Conservation (phyloP, 2,113 vertebrate genomes). For the Corythoichthys haematopterus region DNA sequence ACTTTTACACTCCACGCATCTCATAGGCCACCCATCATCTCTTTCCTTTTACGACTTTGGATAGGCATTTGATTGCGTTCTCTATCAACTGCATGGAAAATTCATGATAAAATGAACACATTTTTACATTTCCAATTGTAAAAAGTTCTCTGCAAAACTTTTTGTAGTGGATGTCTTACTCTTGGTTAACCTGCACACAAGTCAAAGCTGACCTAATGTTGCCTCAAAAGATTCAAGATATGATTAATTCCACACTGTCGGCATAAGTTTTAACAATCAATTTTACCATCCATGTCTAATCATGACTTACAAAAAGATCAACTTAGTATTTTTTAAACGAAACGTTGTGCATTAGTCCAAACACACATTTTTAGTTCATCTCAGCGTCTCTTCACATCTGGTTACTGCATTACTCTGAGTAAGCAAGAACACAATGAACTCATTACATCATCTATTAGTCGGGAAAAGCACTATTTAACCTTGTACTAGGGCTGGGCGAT, state of each 20-base stretch:
- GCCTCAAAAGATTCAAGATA: neutral
- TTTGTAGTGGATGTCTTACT: neutral
- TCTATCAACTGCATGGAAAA: neutral
- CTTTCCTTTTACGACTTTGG: too few relatives aligned
- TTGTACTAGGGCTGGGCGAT: too few relatives aligned
- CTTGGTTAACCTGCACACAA: neutral
- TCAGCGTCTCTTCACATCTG: neutral
- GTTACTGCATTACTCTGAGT: slow-evolving; percentile 9
- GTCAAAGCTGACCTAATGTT: neutral
- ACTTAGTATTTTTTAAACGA: neutral
- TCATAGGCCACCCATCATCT: neutral
- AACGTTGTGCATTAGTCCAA: neutral
- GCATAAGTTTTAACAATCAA: neutral
- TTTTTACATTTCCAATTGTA: neutral
- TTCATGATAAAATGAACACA: neutral
- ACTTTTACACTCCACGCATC: neutral
- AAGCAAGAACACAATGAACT: slow-evolving; percentile 11
- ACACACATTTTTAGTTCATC: neutral
- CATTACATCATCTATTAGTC: slow-evolving; percentile 34
- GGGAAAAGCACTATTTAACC: slow-evolving; percentile 17
- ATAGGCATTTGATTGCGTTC: neutral
- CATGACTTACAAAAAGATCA: neutral
- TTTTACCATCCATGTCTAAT: neutral
- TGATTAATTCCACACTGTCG: neutral
- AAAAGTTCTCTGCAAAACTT: neutral